Evolutionary conservation across 2,113 vertebrate genomes (phyloP).

Genomic region (Calyptommatus sinebrachiatus): DNA sequence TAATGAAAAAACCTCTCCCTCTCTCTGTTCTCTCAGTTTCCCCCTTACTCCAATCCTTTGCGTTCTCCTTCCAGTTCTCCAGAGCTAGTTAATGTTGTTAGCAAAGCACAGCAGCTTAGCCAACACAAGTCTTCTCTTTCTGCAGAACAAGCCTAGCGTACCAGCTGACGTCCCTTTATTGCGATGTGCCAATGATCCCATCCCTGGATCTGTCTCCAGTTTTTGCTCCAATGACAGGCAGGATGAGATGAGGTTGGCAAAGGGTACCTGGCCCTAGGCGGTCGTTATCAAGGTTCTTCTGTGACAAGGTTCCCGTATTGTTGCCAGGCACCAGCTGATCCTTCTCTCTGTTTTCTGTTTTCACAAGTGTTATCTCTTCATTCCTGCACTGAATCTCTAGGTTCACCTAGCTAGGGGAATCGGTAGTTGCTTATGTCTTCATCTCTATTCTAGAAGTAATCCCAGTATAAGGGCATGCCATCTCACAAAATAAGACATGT

Average conservation of each 20-base stretch:
- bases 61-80: not conserved
- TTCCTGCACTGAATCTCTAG: too few species aligned
- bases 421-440: too few species aligned
- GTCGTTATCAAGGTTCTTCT: not conserved
- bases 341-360: not conserved
- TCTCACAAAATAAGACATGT: too few species aligned
- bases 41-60: not conserved
- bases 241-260: not conserved
- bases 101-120: too few species aligned
- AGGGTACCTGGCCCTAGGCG: not conserved
- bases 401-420: too few species aligned
- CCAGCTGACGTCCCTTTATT: not conserved
- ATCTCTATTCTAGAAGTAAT: too few species aligned
- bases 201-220: not conserved
- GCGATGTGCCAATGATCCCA: too few species aligned
- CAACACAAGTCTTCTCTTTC: not conserved
- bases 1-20: too few species aligned
- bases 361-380: not conserved
- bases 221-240: not conserved
- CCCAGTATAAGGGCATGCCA: too few species aligned
- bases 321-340: slow-evolving; percentile 2
- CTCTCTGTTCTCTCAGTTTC: too few species aligned
- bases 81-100: not conserved
- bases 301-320: not conserved
- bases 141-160: not conserved